Evolutionary conservation across 1,140 invertebrate species (phyloP).

Genomic region (Drosophila insularis): DNA sequence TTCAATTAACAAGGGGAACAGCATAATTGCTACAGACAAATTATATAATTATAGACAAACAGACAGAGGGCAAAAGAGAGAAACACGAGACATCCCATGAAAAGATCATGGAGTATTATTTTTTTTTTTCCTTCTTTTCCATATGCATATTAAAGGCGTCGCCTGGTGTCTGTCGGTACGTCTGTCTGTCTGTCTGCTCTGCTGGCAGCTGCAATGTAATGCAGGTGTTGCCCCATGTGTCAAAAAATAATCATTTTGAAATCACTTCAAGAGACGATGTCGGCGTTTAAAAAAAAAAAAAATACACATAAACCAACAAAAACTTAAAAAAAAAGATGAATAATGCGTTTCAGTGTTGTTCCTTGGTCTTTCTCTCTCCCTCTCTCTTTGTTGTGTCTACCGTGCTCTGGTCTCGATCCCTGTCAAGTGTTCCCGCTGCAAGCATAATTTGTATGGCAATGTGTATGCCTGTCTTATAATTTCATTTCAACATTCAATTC

Average conservation of each 20-base stretch:
- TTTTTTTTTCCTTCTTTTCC: not conserved
- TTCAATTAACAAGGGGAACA: conserved; percentile 74
- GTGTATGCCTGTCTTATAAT: conserved; percentile 54
- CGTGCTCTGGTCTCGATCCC: not conserved
- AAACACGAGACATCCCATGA: conserved; percentile 6
- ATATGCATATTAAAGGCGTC: not conserved
- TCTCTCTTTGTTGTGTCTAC: no score
- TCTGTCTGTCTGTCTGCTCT: not conserved
- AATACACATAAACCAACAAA: not conserved
- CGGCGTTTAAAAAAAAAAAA: not conserved
- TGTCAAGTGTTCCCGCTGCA: conserved; percentile 52
- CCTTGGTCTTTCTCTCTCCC: not conserved
- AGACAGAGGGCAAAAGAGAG: conserved; percentile 26
- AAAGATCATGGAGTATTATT: not conserved
- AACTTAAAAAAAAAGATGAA: conserved; percentile 46
- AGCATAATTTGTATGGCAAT: conserved; percentile 27
- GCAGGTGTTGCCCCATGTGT: conserved; percentile 78
- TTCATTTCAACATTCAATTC: conserved; percentile 68
- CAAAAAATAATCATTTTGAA: conserved; percentile 79
- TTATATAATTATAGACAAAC: conserved; percentile 79
- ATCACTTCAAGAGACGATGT: conserved; percentile 57
- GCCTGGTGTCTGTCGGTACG: not conserved
- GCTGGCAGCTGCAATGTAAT: conserved; percentile 67
- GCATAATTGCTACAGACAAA: conserved; percentile 79
- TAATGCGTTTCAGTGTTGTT: conserved; percentile 53